Conservation (phyloP, 2,113 vertebrate genomes). For the Holacanthus passer region DNA sequence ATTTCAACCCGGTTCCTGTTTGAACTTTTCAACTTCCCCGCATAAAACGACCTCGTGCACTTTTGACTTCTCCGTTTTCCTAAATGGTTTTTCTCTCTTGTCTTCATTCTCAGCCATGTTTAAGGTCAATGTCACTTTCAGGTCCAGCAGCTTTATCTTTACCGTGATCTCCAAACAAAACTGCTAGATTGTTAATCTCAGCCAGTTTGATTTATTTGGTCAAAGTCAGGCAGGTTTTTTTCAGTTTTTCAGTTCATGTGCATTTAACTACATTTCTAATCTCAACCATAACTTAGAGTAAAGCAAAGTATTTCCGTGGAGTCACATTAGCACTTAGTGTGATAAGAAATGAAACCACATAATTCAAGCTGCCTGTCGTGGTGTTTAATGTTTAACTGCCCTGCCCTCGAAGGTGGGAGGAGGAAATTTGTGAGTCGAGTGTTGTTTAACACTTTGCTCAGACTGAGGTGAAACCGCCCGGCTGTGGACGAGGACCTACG, state of each 20-base stretch:
- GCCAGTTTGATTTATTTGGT: neutral
- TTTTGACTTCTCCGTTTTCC: neutral
- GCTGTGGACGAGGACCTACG: neutral
- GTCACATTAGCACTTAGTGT: conserved; percentile 27
- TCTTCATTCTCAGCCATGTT: neutral
- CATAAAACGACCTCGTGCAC: neutral
- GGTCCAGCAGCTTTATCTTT: neutral
- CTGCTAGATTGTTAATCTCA: neutral
- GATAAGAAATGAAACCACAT: conserved; percentile 59
- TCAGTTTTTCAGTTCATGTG: neutral
- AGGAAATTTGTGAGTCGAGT: conserved; percentile 48
- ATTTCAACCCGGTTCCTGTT: conserved; percentile 42
- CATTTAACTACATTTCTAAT: neutral
- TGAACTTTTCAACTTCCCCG: conserved; percentile 38
- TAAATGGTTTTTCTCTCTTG: neutral
- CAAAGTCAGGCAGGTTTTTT: neutral
- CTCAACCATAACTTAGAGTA: neutral
- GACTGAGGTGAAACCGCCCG: conserved; percentile 38
- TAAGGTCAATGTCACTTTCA: neutral
- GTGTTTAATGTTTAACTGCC: conserved; percentile 81
- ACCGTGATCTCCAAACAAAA: neutral
- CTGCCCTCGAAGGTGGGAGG: conserved; percentile 64
- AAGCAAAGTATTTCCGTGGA: conserved; percentile 5
- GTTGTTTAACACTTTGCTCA: conserved; percentile 46
- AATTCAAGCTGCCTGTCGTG: conserved; percentile 10